Base-by-base conservation (phyloP, 2,797 vertebrate species). In the Enteromius treurensis region DNA sequence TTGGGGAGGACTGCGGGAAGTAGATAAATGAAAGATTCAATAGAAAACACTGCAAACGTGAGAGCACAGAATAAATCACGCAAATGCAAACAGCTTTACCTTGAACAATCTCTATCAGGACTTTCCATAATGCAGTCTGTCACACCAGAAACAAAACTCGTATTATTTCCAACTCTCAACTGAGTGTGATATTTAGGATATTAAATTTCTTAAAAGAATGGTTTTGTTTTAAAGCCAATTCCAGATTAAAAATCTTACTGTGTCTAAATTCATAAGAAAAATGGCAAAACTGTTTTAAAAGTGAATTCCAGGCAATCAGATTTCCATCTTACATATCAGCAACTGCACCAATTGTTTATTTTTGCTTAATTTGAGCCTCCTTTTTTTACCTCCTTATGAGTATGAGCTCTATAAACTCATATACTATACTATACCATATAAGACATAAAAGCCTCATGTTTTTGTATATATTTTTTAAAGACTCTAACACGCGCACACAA, bases 1-100 rank as follows among this genome's bases (percentile, higher is more conserved):
- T 34, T 58, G 19, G 17, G 29, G 11, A 80, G 29, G 6, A 29
- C 32, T 68, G 42, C 55, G 65, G 76, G 75, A 79, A 34, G 65
- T 9, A 23, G 62, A 62, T 21, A 75, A 29, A 1, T 67, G 7
- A 76, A 37, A 73, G 26, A 37, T 34, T 65, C n/a, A 45, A 17
- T 3, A 77, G 32, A 81, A 45, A 73, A 80, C 51, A 70, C 32
- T 42, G n/a, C 75, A 80, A 32, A 15, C 55, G 42, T 34, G 77
- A 55, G 37, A 77, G 49, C 13, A 68, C 9, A 53, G 65, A 77
- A 67, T 42, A 6, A 74, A 10, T 62, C 82, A 90, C 88, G 79
- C 82, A 87, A 75, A 85, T 17, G 29, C 62, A 88, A 84, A 23
- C 55, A 78, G 40, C 51, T 83, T 91, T 93, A 94, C 93, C 93